These are phyloP conservation scores for Apamea anceps DNA, from an alignment of 2,888 invertebrate species.

Conservation along the genomic window DNA sequence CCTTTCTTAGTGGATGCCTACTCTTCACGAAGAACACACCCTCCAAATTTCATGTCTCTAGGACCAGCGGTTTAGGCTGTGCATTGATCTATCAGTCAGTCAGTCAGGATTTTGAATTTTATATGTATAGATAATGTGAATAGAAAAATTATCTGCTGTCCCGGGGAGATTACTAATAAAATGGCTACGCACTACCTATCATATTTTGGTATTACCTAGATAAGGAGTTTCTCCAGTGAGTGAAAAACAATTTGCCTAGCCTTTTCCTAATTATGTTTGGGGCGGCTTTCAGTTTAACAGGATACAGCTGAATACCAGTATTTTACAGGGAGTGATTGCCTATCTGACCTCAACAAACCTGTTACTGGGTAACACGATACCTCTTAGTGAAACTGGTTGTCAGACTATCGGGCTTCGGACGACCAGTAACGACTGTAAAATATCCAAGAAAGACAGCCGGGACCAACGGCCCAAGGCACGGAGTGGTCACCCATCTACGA, in stretches of 20 bases:
- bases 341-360: background rate
- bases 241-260: background rate
- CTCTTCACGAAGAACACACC: too few relatives aligned
- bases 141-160: constrained; percentile 4
- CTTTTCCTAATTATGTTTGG: background rate
- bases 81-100: too few relatives aligned
- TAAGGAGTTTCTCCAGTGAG: background rate
- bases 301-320: background rate
- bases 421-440: background rate
- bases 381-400: background rate
- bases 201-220: background rate
- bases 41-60: too few relatives aligned
- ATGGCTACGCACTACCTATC: background rate
- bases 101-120: too few relatives aligned
- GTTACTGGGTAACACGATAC: background rate
- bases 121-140: too few relatives aligned
- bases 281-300: background rate
- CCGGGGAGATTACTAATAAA: background rate
- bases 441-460: background rate
- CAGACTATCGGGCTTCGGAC: background rate
- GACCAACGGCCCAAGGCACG: background rate
- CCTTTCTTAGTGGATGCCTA: too few relatives aligned
- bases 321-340: background rate
- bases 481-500: background rate
- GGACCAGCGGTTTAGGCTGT: too few relatives aligned